These are phyloP conservation scores for Corythornis madagascariensis DNA, from an alignment of 2,113 vertebrate species.

Conservation along the genomic window DNA sequence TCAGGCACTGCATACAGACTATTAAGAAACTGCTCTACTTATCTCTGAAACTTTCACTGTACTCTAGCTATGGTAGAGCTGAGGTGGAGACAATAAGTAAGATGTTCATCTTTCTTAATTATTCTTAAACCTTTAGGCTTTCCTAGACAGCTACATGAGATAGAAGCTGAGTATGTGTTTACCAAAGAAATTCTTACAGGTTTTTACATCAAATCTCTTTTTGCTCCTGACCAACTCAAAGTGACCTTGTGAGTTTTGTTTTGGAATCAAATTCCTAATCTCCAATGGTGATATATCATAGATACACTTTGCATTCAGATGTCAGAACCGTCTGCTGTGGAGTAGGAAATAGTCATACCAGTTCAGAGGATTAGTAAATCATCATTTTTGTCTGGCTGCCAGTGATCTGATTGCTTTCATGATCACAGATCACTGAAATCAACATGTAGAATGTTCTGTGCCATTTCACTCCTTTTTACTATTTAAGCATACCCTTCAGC, in stretches of 20 bases:
- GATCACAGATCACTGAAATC: neutral
- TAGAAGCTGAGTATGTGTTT: neutral
- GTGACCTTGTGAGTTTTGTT: neutral
- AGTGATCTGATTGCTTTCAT: conserved; percentile 3
- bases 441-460: neutral
- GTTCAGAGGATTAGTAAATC: neutral
- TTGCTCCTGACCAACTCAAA: neutral
- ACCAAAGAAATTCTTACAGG: neutral
- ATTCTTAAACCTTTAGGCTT: neutral
- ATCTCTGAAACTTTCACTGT: neutral
- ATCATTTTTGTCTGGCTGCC: neutral
- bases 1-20: neutral
- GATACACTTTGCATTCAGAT: neutral
- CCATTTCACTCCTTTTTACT: neutral
- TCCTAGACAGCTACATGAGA: neutral
- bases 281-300: neutral
- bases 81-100: neutral
- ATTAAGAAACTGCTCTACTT: neutral
- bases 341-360: neutral
- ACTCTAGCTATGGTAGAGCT: neutral
- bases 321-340: neutral
- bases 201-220: neutral
- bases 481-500: neutral
- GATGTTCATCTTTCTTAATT: neutral
- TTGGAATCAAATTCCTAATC: neutral